phyloP scores from a whole-genome alignment of 2,113 vertebrate genomes.

The Hippopotamus amphibius region DNA sequence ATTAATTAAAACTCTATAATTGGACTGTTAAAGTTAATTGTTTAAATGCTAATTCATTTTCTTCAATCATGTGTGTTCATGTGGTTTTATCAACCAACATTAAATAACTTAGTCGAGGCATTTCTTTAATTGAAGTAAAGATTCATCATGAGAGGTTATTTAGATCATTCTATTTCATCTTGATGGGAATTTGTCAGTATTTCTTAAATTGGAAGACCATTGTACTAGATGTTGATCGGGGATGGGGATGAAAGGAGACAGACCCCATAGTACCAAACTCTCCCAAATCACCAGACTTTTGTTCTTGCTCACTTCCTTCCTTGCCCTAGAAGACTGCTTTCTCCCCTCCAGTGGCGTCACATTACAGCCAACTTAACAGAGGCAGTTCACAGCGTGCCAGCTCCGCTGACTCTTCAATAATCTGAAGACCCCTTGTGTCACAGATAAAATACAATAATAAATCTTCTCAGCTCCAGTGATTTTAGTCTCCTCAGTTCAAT shows the following conservation, averaged over 20 bases:
- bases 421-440: slow-evolving; percentile 65
- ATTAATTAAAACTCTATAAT: slow-evolving; percentile 1
- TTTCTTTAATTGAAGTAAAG: slow-evolving; percentile 3
- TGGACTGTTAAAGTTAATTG: neutral
- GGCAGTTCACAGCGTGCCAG: slow-evolving; percentile 58
- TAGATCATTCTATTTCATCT: slow-evolving; percentile 45
- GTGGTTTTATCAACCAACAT: neutral
- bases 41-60: neutral
- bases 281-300: slow-evolving; percentile 1
- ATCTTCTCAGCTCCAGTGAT: slow-evolving; percentile 67
- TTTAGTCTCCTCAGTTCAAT: slow-evolving; percentile 72
- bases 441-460: slow-evolving; percentile 61
- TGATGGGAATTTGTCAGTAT: neutral
- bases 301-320: neutral
- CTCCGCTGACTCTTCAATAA: slow-evolving; percentile 68
- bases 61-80: neutral
- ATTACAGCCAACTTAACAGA: slow-evolving; percentile 66
- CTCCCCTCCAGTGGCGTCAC: slow-evolving; percentile 44
- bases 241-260: neutral
- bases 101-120: neutral
- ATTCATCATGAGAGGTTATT: neutral
- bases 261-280: neutral
- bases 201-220: slow-evolving; percentile 33
- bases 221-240: slow-evolving; percentile 4
- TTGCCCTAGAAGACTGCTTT: neutral